These are phyloP conservation scores for Kradibia gibbosae DNA, from an alignment of 1,140 invertebrate genomes.

Conservation along the genomic window DNA sequence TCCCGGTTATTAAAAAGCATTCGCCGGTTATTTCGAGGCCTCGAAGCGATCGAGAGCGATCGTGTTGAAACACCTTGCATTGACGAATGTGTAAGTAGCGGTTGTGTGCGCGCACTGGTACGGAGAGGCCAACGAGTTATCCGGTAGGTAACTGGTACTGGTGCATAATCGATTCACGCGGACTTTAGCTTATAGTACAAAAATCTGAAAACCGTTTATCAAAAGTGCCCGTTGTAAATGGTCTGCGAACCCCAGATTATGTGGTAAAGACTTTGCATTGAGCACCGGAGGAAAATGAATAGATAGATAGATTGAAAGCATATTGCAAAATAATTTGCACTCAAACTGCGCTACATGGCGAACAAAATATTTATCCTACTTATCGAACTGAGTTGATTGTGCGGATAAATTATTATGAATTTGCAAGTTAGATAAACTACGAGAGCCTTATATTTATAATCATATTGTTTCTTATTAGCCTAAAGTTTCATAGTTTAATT, in stretches of 20 bases:
- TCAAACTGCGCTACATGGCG: background rate
- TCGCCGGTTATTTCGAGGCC: background rate
- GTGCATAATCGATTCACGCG: constrained; percentile 4
- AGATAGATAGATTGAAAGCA: background rate
- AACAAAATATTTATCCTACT: constrained; percentile 14
- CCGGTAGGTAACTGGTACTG: too few relatives aligned
- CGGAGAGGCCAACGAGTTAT: background rate
- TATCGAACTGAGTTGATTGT: constrained; percentile 5
- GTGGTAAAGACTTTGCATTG: background rate
- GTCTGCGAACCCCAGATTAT: background rate
- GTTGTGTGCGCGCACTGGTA: background rate
- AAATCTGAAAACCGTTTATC: constrained; percentile 6
- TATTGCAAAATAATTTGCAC: constrained; percentile 27
- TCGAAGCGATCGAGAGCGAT: background rate
- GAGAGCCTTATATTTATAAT: background rate
- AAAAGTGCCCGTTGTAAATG: background rate
- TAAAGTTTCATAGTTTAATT: constrained; percentile 5
- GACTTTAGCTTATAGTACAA: background rate
- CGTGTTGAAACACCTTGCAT: background rate
- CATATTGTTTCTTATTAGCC: constrained; percentile 5
- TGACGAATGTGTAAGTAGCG: background rate
- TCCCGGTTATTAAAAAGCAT: too few relatives aligned
- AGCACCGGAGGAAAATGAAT: background rate
- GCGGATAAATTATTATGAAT: constrained; percentile 27
- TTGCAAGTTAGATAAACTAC: background rate